These are phyloP conservation scores for Hesperophylax magnus DNA, from an alignment of 1,140 invertebrate species.

Conservation along the genomic window DNA sequence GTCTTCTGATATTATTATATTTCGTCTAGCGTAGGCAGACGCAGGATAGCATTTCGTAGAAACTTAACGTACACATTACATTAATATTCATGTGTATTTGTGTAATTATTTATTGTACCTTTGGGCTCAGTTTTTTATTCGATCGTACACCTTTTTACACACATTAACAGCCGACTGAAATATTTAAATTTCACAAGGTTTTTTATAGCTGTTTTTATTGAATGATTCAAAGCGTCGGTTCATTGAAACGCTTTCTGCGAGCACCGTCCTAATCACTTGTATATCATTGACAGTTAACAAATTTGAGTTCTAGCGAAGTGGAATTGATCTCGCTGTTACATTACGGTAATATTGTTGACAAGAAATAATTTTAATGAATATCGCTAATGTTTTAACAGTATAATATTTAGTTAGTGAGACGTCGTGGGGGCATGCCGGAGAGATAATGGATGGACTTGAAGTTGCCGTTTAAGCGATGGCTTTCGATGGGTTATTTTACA, in stretches of 20 bases:
- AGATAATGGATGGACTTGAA: slow-evolving; percentile 52
- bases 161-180: not conserved
- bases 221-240: not conserved
- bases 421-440: slow-evolving; percentile 46
- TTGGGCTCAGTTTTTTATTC: not conserved
- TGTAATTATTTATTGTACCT: not conserved
- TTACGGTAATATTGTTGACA: slow-evolving; percentile 18
- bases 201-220: not conserved
- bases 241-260: not conserved
- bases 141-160: not conserved
- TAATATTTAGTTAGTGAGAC: not conserved
- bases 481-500: slow-evolving; percentile 55
- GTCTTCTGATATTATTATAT: not conserved
- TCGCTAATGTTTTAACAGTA: slow-evolving; percentile 5
- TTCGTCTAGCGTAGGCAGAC: slow-evolving; percentile 3
- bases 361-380: slow-evolving; percentile 26
- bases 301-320: not conserved
- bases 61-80: not conserved
- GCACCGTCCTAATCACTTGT: not conserved
- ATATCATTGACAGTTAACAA: not conserved
- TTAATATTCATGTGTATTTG: not conserved
- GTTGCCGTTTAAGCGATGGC: slow-evolving; percentile 40
- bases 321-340: not conserved
- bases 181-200: not conserved
- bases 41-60: not conserved